A percentile compares a stretch with the other conserved stretches of the same genome.
These are phyloP conservation scores for Leptoclinus maculatus DNA, from an alignment of 2,797 vertebrate genomes.

Conservation along the genomic window DNA sequence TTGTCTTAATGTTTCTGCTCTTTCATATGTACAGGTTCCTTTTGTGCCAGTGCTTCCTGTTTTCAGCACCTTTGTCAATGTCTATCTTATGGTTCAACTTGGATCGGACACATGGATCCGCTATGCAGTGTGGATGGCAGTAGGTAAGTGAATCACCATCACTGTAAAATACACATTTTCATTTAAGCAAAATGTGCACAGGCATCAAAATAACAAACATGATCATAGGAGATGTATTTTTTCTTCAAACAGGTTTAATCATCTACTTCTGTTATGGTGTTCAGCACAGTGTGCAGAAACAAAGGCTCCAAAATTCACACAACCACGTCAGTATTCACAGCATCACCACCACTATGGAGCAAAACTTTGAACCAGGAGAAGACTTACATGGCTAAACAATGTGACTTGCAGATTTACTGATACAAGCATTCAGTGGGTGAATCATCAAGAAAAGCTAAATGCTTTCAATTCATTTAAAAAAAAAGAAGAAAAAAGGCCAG, in stretches of 20 bases:
- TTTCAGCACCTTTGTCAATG: conserved; percentile 80
- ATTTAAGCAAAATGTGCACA: neutral
- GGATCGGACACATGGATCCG: conserved; percentile 81
- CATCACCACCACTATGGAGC: conserved; percentile 35
- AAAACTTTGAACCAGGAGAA: conserved; percentile 25
- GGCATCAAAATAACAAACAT: neutral
- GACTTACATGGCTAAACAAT: conserved; percentile 16
- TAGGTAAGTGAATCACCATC: conserved; percentile 58
- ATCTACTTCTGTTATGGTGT: conserved; percentile 91
- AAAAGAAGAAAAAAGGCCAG: neutral
- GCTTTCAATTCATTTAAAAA: neutral
- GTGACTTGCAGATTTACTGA: neutral
- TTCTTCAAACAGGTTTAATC: conserved; percentile 81
- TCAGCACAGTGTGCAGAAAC: conserved; percentile 84
- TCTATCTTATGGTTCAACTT: conserved; percentile 83
- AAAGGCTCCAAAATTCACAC: conserved; percentile 62
- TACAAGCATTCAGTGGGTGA: neutral
- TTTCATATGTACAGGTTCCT: conserved; percentile 65
- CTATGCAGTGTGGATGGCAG: conserved; percentile 78
- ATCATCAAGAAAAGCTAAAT: neutral
- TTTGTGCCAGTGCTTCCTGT: conserved; percentile 74
- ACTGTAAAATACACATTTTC: neutral
- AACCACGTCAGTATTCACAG: conserved; percentile 50
- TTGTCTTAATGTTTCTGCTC: neutral
- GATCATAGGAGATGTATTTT: neutral